phyloP scores from a whole-genome alignment of 2,113 vertebrate species.

The Perognathus longimembris region DNA sequence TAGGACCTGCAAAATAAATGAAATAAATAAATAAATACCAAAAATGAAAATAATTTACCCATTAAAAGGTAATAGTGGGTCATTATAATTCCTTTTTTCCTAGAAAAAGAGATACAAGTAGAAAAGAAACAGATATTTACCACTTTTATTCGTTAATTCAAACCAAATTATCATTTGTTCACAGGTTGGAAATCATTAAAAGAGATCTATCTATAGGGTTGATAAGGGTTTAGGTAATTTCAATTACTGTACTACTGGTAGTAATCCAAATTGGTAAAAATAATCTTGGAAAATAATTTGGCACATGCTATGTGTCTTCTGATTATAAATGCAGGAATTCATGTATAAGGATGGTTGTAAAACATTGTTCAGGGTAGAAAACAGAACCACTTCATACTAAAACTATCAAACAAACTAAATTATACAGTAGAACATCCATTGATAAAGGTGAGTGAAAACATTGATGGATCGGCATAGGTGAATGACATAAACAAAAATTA shows the following conservation, averaged over 20 bases:
- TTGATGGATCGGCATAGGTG: background rate
- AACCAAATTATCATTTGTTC: background rate
- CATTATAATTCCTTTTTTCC: background rate
- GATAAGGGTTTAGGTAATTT: background rate
- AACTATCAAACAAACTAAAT: background rate
- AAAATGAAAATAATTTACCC: background rate
- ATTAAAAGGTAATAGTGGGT: background rate
- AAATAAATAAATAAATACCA: too few species aligned
- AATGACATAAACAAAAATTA: background rate
- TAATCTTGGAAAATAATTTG: background rate
- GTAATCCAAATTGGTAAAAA: background rate
- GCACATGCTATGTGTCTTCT: background rate
- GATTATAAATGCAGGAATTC: background rate
- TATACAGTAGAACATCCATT: background rate
- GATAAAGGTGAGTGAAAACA: background rate
- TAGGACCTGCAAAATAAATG: too few species aligned
- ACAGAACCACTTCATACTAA: background rate
- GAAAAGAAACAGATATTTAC: background rate
- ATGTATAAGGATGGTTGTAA: background rate
- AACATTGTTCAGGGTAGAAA: background rate
- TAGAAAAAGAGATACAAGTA: background rate
- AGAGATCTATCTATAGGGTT: background rate
- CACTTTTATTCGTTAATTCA: background rate
- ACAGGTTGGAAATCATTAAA: background rate
- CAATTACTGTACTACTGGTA: background rate